Percentiles rank a stretch among this genome's conserved stretches.
phyloP scores from a whole-genome alignment of 2,888 invertebrate species.

The Asteroscopus sphinx region DNA sequence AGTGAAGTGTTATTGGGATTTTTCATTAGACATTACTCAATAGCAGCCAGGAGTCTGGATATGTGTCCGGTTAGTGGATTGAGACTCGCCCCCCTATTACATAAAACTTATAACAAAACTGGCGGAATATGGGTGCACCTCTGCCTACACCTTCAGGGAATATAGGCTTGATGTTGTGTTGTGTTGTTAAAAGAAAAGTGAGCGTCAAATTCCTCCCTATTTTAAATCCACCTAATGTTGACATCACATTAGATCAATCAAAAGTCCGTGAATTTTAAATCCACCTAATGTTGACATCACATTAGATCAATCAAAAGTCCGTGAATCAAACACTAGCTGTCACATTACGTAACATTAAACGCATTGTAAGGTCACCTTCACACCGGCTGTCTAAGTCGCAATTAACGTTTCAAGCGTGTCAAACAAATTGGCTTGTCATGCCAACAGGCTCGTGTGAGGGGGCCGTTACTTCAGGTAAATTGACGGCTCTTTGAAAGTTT shows the following conservation, averaged over 20 bases:
- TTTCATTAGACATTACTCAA: no score
- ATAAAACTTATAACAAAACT: no score
- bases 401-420: slow-evolving; percentile 70
- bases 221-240: slow-evolving; percentile 3
- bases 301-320: slow-evolving; percentile 32
- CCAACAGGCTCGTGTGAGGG: slow-evolving; percentile 67
- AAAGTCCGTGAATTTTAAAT: slow-evolving; percentile 17
- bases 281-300: slow-evolving; percentile 25
- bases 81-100: no score
- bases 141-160: no score
- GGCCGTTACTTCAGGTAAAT: slow-evolving; percentile 49
- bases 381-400: slow-evolving; percentile 53
- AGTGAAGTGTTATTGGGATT: no score
- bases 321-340: slow-evolving; percentile 41
- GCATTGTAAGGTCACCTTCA: slow-evolving; percentile 57
- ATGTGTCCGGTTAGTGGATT: no score
- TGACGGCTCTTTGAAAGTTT: slow-evolving; percentile 48
- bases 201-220: background rate
- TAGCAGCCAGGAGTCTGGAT: no score
- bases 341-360: slow-evolving; percentile 53
- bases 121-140: no score
- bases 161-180: background rate
- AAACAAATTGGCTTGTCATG: slow-evolving; percentile 84
- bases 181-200: no score
- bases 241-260: slow-evolving; percentile 39